Conservation (phyloP, 64 coral and sea anemone species). For the Stichodactyla helianthus region DNA sequence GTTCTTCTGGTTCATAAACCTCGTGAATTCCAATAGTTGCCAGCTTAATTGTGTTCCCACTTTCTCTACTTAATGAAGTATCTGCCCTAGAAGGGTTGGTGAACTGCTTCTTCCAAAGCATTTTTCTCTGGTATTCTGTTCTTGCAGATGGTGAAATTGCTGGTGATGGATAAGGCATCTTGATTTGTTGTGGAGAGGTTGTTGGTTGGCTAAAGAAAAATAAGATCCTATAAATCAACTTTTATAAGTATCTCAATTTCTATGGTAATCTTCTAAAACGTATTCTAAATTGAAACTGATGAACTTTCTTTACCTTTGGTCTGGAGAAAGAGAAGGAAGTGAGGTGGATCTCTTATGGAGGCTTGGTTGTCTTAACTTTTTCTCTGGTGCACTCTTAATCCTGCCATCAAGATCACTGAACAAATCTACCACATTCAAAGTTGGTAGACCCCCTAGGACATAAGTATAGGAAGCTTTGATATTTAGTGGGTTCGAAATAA, state of each 20-base stretch:
- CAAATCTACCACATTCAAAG: constrained; percentile 69
- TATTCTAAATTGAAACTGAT: background rate
- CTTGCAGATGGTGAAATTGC: constrained; percentile 43
- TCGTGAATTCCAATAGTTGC: constrained; percentile 77
- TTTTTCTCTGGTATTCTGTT: constrained; percentile 72
- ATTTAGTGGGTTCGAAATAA: no score
- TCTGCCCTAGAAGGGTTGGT: background rate
- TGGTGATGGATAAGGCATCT: constrained; percentile 44
- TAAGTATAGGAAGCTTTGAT: background rate
- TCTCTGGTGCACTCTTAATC: constrained; percentile 5
- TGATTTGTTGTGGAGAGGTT: background rate
- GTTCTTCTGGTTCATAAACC: constrained; percentile 87
- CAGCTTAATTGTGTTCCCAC: constrained; percentile 16
- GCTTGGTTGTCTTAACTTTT: background rate
- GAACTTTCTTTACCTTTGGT: constrained; percentile 25
- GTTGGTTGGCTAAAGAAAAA: background rate
- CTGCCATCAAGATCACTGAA: constrained; percentile 60
- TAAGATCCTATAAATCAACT: background rate
- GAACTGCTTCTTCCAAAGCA: constrained; percentile 74
- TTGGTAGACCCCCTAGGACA: constrained; percentile 54
- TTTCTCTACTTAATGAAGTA: background rate
- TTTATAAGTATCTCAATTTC: no score
- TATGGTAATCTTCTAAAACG: no score
- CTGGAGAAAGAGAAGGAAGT: constrained; percentile 44
- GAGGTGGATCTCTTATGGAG: constrained; percentile 28